These are phyloP conservation scores for Nerophis lumbriciformis DNA, from an alignment of 2,113 vertebrate species.

Conservation along the genomic window DNA sequence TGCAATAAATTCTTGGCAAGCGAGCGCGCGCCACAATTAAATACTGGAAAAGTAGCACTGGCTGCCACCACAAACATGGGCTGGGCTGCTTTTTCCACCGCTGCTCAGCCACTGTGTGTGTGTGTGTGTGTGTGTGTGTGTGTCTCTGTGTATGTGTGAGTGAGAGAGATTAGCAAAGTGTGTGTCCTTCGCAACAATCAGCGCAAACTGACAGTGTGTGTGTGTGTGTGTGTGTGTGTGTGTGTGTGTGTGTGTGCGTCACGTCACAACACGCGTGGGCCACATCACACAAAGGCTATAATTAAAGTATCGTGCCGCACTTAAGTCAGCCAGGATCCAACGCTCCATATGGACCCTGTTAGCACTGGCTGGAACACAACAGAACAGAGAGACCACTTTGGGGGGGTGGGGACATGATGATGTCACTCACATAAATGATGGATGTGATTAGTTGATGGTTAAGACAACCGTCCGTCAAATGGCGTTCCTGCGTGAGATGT, in stretches of 20 bases:
- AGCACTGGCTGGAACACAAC: slow-evolving; percentile 54
- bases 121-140: slow-evolving; percentile 12
- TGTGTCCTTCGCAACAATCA: slow-evolving; percentile 6
- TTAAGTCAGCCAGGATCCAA: slow-evolving; percentile 55
- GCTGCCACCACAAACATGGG: slow-evolving; percentile 69
- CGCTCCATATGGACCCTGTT: slow-evolving; percentile 59
- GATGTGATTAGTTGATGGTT: neutral
- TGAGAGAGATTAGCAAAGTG: neutral
- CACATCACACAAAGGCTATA: slow-evolving; percentile 61
- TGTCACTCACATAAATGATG: neutral
- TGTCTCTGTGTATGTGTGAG: slow-evolving; percentile 11
- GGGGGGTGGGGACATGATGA: slow-evolving; percentile 15
- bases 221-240: slow-evolving; percentile 16
- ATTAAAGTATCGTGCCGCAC: slow-evolving; percentile 61
- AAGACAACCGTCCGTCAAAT: neutral
- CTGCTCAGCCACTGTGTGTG: slow-evolving; percentile 6
- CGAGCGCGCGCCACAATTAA: slow-evolving; percentile 55
- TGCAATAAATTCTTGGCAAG: slow-evolving; percentile 62
- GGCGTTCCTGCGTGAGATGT: too few relatives aligned
- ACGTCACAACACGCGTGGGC: slow-evolving; percentile 61
- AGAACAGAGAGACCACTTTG: slow-evolving; percentile 30
- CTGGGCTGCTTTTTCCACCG: slow-evolving; percentile 55
- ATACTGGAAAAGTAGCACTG: slow-evolving; percentile 65
- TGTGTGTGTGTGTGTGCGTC: slow-evolving; percentile 27
- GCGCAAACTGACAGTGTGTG: slow-evolving; percentile 21